Conservation (phyloP, 1,140 invertebrate genomes). For the Brachionus paranguensis region DNA sequence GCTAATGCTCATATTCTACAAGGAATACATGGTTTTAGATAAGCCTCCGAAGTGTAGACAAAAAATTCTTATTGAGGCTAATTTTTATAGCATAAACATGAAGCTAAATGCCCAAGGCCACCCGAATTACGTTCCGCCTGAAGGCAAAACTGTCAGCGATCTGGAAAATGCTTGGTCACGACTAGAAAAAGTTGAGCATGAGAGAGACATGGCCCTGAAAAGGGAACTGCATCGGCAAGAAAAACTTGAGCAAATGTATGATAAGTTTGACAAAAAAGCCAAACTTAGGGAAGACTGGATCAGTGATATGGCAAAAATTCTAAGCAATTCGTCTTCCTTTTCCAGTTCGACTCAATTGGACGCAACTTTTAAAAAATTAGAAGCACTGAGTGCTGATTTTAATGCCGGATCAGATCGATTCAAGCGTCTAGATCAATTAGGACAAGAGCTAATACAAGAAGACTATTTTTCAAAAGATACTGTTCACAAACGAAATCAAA, state of each 20-base stretch:
- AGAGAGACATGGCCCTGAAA: slow-evolving; percentile 80
- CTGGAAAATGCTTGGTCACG: slow-evolving; percentile 84
- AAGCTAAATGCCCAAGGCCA: slow-evolving; percentile 86
- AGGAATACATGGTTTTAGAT: slow-evolving; percentile 84
- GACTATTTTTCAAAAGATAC: slow-evolving; percentile 81
- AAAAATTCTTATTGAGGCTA: slow-evolving; percentile 88
- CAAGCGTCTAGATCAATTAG: slow-evolving; percentile 82
- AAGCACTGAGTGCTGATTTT: slow-evolving; percentile 94
- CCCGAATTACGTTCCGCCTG: slow-evolving; percentile 77
- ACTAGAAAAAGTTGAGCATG: slow-evolving; percentile 87
- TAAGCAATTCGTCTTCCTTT: slow-evolving; percentile 73
- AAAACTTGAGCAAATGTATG: slow-evolving; percentile 84
- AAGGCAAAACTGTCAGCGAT: slow-evolving; percentile 75
- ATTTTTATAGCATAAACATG: slow-evolving; percentile 93
- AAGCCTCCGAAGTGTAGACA: slow-evolving; percentile 90
- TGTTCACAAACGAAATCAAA: slow-evolving; percentile 70
- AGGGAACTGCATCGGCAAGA: slow-evolving; percentile 83
- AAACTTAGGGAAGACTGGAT: slow-evolving; percentile 83
- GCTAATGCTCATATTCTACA: slow-evolving; percentile 77
- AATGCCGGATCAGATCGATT: slow-evolving; percentile 83
- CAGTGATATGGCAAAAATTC: slow-evolving; percentile 93
- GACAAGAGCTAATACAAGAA: slow-evolving; percentile 78
- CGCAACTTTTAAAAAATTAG: slow-evolving; percentile 94
- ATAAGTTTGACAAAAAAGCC: slow-evolving; percentile 91
- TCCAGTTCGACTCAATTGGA: slow-evolving; percentile 85